Conservation (phyloP, 1,140 invertebrate genomes). For the Temnothorax longispinosus region DNA sequence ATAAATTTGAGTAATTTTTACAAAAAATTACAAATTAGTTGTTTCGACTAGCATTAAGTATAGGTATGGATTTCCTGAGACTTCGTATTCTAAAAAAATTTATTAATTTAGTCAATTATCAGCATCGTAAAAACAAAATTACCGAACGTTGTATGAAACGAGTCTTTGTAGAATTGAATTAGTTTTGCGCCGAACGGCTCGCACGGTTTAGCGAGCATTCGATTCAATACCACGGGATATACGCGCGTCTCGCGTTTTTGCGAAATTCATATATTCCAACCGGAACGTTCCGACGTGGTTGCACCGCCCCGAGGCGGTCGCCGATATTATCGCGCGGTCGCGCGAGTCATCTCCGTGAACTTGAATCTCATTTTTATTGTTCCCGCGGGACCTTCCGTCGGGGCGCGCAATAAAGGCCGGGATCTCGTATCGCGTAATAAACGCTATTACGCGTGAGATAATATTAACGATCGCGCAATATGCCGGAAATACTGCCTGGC, state of each 20-base stretch:
- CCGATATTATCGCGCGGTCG: constrained; percentile 34
- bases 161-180: neutral
- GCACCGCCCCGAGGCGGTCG: neutral
- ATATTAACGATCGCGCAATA: constrained; percentile 59
- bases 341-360: constrained; percentile 49
- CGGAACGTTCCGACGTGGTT: neutral
- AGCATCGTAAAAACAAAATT: neutral
- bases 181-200: neutral
- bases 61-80: neutral
- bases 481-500: constrained; percentile 49
- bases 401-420: constrained; percentile 23
- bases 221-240: neutral
- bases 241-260: neutral
- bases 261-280: constrained; percentile 8
- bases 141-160: neutral
- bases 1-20: neutral
- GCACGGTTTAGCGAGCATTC: neutral
- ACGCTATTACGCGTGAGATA: constrained; percentile 59
- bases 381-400: constrained; percentile 24
- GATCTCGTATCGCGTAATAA: constrained; percentile 53
- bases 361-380: constrained; percentile 55
- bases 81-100: neutral
- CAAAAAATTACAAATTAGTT: neutral
- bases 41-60: neutral
- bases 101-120: neutral